Evolutionary conservation across 2,113 vertebrate genomes (phyloP).

Genomic region (Platichthys flesus): DNA sequence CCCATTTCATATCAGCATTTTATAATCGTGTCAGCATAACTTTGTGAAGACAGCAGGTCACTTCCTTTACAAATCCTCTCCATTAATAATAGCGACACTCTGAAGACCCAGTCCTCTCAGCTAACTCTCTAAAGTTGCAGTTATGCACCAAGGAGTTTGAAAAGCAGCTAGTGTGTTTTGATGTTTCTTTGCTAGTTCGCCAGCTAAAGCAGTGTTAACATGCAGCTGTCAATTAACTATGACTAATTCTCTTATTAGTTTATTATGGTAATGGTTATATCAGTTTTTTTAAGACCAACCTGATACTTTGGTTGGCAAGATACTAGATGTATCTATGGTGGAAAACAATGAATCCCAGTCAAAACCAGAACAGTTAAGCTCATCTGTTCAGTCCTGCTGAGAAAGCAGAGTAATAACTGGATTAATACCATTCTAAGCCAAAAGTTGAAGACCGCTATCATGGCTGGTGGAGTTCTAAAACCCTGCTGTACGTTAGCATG

Average conservation of each 20-base stretch:
- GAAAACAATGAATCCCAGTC: not conserved
- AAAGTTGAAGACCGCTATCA: not conserved
- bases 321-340: not conserved
- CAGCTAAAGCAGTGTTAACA: slow-evolving; percentile 11
- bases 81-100: too few relatives aligned
- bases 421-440: not conserved
- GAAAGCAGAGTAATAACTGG: not conserved
- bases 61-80: not conserved
- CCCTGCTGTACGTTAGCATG: too few relatives aligned
- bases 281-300: too few relatives aligned
- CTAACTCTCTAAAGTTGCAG: not conserved
- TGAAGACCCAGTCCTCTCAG: too few relatives aligned
- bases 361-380: too few relatives aligned
- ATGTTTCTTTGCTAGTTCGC: slow-evolving; percentile 11
- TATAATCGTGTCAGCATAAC: too few relatives aligned
- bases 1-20: too few relatives aligned
- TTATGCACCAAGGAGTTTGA: not conserved
- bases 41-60: too few relatives aligned
- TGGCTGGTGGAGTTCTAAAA: too few relatives aligned
- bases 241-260: not conserved
- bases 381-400: too few relatives aligned
- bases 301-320: not conserved
- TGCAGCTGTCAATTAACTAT: not conserved
- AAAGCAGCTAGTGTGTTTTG: too few relatives aligned
- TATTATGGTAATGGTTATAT: not conserved